Evolutionary conservation across 2,113 vertebrate species (phyloP).

Genomic region (Sorex araneus): DNA sequence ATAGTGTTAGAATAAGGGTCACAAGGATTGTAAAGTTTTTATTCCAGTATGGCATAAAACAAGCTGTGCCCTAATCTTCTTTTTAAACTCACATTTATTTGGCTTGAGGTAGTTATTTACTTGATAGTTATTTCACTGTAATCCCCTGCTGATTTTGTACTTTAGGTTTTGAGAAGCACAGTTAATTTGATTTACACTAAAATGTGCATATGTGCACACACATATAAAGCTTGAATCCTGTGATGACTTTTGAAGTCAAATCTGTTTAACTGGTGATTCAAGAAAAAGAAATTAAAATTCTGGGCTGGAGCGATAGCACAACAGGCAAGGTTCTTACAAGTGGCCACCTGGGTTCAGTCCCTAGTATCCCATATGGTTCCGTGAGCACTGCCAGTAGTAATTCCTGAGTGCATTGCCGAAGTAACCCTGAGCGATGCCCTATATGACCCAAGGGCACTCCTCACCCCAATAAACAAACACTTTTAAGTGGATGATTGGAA

Average conservation of each 20-base stretch:
- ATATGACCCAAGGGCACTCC: no score
- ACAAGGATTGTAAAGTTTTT: constrained; percentile 13
- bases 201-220: background rate
- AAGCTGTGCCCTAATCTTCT: background rate
- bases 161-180: constrained; percentile 44
- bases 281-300: background rate
- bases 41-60: background rate
- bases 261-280: constrained; percentile 49
- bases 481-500: constrained; percentile 12
- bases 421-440: no score
- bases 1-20: background rate
- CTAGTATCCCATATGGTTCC: no score
- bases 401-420: no score
- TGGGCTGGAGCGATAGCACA: no score
- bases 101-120: background rate
- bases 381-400: no score
- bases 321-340: no score
- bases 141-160: constrained; percentile 26
- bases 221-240: no score
- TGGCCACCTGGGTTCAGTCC: no score
- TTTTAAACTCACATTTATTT: background rate
- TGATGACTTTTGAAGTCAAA: background rate
- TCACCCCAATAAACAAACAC: no score
- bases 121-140: background rate
- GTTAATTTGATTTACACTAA: background rate